Evolutionary conservation across 2,888 invertebrate genomes (phyloP), one percentile per base, ranked within the genome.

Genomic region (Yponomeuta plumbellus): DNA sequence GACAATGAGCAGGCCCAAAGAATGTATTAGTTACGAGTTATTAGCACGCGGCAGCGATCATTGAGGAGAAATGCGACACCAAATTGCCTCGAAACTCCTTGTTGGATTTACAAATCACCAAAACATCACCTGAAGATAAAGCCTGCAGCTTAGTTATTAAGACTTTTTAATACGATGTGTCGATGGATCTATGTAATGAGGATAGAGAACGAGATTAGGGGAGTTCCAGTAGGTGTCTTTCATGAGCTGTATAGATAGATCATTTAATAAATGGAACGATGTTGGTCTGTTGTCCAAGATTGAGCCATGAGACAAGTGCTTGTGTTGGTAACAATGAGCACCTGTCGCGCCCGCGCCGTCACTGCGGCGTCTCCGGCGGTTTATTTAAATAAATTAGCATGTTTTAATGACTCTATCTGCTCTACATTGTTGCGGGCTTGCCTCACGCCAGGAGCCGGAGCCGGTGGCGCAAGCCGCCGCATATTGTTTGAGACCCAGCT

Each of bases 361-460:
- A 10, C 39, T 39, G 26, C 62, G 11, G 13, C 13, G 59, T 59
- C 62, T 20, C 34, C 39, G 39, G 63, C 67, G n/a, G 17, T 59
- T 64, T 67, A 72, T 72, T 73, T 73, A 72, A 72, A 73, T 71
- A 71, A 69, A 71, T 71, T 71, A 69, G 68, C 73, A 72, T 71
- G 68, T 68, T 69, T 67, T 70, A 70, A 66, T 65, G 66, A 62
- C 26, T 62, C 62, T 62, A 62, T 62, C 62, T 62, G 62, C 34
- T 34, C 20, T 17, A 8, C 20, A 59, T 61, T 64, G 68, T 69
- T 70, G 69, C 66, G 44, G 44, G 59, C 34, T 57, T 63, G 61
- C 62, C 57, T 44, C 44, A 52, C 64, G 59, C 26, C 17, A 63
- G 44, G 44, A 58, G 66, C 62, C 44, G 59, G 67, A 64, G 63